phyloP scores from a whole-genome alignment of 2,888 invertebrate species.

The Sesamia inferens region DNA sequence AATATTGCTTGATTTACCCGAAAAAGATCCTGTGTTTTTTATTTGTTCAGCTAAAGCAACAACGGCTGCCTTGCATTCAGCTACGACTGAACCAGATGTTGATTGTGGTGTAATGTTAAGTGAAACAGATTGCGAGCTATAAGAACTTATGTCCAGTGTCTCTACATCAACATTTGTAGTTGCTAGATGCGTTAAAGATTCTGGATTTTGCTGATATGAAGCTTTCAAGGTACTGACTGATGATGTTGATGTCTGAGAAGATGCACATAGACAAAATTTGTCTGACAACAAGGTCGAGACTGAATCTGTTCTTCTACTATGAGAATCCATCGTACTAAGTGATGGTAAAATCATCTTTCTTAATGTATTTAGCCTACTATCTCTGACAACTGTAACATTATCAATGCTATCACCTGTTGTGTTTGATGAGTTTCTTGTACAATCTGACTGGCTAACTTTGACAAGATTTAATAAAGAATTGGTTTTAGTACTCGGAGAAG shows the following conservation, averaged over 20 bases:
- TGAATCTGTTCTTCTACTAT: background rate
- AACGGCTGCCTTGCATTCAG: background rate
- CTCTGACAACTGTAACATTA: conserved; percentile 6
- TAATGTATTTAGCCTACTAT: conserved; percentile 36
- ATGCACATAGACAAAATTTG: background rate
- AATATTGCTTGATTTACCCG: background rate
- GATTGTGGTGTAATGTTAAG: background rate
- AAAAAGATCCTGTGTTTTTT: background rate
- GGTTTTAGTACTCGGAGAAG: background rate
- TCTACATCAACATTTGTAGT: background rate
- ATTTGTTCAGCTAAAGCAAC: background rate
- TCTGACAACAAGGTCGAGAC: background rate
- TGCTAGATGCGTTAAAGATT: background rate
- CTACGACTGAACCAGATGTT: background rate
- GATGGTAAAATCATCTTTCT: conserved; percentile 41
- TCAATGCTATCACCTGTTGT: background rate
- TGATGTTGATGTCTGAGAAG: background rate
- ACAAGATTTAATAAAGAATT: background rate
- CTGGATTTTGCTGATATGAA: background rate
- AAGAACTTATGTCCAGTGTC: background rate
- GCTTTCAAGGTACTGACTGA: background rate
- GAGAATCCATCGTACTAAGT: background rate
- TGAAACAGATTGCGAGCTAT: background rate
- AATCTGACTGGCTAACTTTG: background rate
- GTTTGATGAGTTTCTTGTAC: background rate